Conservation (phyloP, 92 coral and sea anemone species). For the Ricordea florida region DNA sequence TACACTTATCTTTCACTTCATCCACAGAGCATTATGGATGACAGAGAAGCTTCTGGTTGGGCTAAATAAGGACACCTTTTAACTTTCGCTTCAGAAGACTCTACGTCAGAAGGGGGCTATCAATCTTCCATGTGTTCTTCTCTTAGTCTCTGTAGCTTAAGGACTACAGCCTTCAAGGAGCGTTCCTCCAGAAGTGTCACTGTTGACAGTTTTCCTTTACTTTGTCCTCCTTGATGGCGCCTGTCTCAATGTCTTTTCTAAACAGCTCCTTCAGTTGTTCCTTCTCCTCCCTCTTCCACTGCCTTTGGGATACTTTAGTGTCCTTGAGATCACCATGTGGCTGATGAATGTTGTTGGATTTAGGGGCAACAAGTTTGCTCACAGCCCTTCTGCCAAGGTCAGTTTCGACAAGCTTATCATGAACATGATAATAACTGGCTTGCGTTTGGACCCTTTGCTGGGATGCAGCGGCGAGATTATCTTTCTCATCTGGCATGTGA, state of each 20-base stretch:
- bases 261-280: conserved; percentile 10
- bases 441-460: conserved; percentile 56
- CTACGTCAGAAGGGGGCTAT: conserved; percentile 31
- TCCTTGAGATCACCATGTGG: not conserved
- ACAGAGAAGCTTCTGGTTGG: conserved; percentile 25
- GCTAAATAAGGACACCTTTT: conserved; percentile 11
- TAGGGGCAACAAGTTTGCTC: conserved; percentile 32
- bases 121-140: conserved; percentile 10
- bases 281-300: not conserved
- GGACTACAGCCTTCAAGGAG: conserved; percentile 40
- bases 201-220: conserved; percentile 38
- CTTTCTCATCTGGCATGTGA: conserved; percentile 44
- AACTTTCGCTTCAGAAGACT: conserved; percentile 25
- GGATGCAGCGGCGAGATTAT: conserved; percentile 50
- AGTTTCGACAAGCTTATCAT: too few species aligned
- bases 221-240: conserved; percentile 32
- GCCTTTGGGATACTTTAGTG: not conserved
- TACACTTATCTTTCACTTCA: too few species aligned
- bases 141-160: conserved; percentile 32
- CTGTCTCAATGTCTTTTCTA: conserved; percentile 37
- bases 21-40: conserved; percentile 20
- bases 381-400: too few species aligned
- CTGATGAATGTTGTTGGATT: not conserved
- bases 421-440: too few species aligned
- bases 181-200: conserved; percentile 28